Base-by-base conservation (phyloP, 2,113 vertebrate genomes). In the Cnemophilus loriae region DNA sequence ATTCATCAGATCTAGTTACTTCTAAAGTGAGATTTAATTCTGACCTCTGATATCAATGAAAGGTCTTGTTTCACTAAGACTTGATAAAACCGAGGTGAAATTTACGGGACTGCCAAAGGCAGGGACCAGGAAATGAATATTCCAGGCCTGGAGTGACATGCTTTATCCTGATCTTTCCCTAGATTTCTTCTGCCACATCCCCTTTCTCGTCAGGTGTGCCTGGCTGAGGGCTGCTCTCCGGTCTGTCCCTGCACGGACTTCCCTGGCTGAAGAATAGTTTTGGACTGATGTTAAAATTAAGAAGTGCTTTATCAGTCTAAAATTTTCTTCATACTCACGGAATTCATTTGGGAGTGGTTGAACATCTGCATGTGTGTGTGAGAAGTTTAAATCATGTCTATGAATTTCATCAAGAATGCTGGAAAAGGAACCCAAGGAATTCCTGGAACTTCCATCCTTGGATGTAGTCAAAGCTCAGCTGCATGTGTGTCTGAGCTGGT, bases 311-410 rank as follows among this genome's bases (percentile, higher is more conserved):
- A 46, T 55, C 41, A 39, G 32, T 23, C 28, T 59, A 55, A 55
- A 32, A 18, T 35, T 50, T 69, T 84, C 28, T 61, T 85, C 23
- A 4, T 49, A 3, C 13, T 68, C 44, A 2, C 7, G 2, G 17
- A 56, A 50, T 57, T 75, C 5, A 15, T 79, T 60, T 53, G 33
- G 37, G 68, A 27, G 67, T 61, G 22, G 32, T 60, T 74, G 42
- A n/a, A 50, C 4, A 4, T 28, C 37, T 46, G 35, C 18, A 9
- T 5, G 1, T 24, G 6, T 4, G 4, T 7, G 4, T 20, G 19
- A 68, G 89, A 79, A 76, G 24, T 80, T 76, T 75, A 85, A 77
- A 63, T 35, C 13, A 30, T 32, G 7, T 47, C 35, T 52, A 2
- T 63, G 55, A 90, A 44, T 52, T 35, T 65, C 27, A 50, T 56